A percentile compares a stretch with the other conserved stretches of the same genome.
These are phyloP conservation scores for Numenius arquata DNA, from an alignment of 2,113 vertebrate genomes.

Conservation along the genomic window DNA sequence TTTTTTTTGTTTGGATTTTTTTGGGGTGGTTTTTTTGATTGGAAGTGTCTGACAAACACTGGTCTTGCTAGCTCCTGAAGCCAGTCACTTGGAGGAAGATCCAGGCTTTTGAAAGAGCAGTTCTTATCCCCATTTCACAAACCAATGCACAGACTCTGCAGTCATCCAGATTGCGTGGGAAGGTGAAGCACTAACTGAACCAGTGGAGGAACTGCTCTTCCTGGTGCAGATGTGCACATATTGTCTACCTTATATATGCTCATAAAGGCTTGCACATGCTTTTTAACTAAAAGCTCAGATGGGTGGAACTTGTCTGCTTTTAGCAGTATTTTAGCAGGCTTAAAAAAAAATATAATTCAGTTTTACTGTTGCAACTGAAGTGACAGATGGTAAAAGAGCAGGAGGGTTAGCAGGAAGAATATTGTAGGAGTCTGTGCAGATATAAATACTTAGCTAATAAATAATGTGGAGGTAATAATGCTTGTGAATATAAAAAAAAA, in stretches of 20 bases:
- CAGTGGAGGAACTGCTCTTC: background rate
- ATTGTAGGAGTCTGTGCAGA: conserved; percentile 43
- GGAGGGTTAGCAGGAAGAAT: conserved; percentile 48
- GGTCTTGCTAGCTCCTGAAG: background rate
- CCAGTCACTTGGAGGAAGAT: background rate
- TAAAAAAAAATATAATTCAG: background rate
- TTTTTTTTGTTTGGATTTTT: background rate
- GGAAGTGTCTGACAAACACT: background rate
- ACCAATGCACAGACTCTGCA: background rate
- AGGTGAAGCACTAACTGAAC: background rate
- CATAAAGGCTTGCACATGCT: background rate
- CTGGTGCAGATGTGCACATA: background rate
- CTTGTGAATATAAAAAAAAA: background rate
- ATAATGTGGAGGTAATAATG: conserved; percentile 7
- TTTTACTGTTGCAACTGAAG: background rate
- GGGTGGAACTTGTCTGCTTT: background rate
- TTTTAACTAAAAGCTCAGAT: background rate
- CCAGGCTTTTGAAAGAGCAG: background rate
- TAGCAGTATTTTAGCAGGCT: background rate
- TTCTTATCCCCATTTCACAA: background rate
- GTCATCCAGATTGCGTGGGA: background rate
- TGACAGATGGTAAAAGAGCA: conserved; percentile 52
- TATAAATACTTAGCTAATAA: conserved; percentile 48
- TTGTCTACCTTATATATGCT: background rate
- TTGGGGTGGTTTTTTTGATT: background rate